Percentiles rank a stretch among this genome's conserved stretches.
These are phyloP conservation scores for Dermatemys mawii DNA, from an alignment of 2,113 vertebrate species.

Conservation along the genomic window DNA sequence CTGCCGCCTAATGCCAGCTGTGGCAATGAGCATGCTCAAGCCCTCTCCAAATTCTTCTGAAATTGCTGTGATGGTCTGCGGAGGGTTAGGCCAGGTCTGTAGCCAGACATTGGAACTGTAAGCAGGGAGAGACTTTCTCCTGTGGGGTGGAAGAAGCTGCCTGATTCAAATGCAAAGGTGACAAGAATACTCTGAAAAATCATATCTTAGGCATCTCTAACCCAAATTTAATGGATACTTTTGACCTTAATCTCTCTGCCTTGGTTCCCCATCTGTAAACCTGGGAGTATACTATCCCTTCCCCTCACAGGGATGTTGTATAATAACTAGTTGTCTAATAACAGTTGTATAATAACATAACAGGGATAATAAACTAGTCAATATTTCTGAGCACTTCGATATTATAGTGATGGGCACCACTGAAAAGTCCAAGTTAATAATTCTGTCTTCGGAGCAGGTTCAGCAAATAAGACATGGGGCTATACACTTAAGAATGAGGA, in stretches of 20 bases:
- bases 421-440: accelerated
- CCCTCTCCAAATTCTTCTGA: background rate
- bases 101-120: background rate
- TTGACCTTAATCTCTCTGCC: background rate
- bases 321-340: no score
- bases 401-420: background rate
- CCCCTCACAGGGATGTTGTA: background rate
- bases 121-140: background rate
- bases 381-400: background rate
- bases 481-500: background rate
- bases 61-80: background rate
- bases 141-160: background rate
- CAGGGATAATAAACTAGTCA: background rate
- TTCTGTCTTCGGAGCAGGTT: conserved; percentile 4
- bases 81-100: background rate
- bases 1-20: no score
- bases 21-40: background rate
- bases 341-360: no score
- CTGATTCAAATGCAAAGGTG: background rate
- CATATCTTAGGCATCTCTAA: background rate
- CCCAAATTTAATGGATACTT: background rate
- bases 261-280: background rate
- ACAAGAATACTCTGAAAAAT: background rate
- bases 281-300: background rate
- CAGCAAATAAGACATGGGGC: background rate